Conservation (phyloP, 2,888 invertebrate species). For the Hanleya hanleyi region DNA sequence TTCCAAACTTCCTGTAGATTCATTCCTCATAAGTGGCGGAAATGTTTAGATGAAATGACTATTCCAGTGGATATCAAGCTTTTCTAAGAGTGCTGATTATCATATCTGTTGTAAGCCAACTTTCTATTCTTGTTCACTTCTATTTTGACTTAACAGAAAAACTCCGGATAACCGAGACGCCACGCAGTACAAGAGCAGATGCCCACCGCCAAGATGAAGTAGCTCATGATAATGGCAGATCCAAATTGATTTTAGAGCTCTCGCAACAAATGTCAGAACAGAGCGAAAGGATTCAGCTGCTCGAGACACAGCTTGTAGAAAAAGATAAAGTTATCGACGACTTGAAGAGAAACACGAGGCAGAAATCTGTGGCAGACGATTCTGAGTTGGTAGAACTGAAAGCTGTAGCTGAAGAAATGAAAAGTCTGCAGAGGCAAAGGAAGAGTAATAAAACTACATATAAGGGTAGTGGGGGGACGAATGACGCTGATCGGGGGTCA, state of each 20-base stretch:
- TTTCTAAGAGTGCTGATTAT: no score
- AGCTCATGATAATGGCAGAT: slow-evolving; percentile 8
- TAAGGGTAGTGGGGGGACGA: not conserved
- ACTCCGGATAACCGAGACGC: no score
- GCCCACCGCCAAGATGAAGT: no score
- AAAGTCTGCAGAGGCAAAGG: not conserved
- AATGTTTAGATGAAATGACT: no score
- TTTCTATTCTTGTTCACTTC: no score
- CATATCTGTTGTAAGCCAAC: no score
- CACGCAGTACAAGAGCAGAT: no score
- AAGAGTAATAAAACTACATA: slow-evolving; percentile 3
- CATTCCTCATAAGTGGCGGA: no score
- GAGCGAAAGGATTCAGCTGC: slow-evolving; percentile 44
- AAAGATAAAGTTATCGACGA: slow-evolving; percentile 45
- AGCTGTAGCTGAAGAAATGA: slow-evolving; percentile 1
- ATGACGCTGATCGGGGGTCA: slow-evolving; percentile 33
- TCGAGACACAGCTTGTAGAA: slow-evolving; percentile 46
- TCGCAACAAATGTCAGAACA: slow-evolving; percentile 62
- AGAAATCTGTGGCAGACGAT: not conserved
- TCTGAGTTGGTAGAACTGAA: slow-evolving; percentile 17
- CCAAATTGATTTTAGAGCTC: slow-evolving; percentile 57
- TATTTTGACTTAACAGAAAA: no score
- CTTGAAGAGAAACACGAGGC: not conserved
- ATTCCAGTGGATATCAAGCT: no score
- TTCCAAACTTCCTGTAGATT: no score